Evolutionary conservation across 2,113 vertebrate genomes (phyloP), one percentile per base, ranked within the genome.

Genomic region (Salminus brasiliensis): DNA sequence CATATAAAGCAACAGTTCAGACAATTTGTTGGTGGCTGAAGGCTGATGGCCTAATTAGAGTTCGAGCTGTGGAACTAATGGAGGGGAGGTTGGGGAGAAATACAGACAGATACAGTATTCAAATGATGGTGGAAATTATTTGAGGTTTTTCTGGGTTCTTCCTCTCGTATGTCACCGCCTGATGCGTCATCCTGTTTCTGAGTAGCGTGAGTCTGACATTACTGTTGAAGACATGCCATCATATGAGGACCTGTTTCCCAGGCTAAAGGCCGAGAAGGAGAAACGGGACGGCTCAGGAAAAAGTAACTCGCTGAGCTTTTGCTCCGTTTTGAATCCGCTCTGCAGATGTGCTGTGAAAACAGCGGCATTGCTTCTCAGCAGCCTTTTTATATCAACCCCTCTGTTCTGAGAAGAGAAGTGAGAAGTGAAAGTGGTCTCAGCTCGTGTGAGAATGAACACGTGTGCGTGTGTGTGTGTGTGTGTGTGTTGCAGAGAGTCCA

Each of bases 401-500:
- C 25, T 59, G 10, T 29, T 39, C 23, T 1, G 30, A 49, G 41
- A 34, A 66, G 39, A 66, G 43, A 53, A 76, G 6, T 53, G 60
- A 76, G 77, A 63, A 72, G 77, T 36, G 68, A 79, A 53, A 79
- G 32, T n/a, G 23, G 45, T 16, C 27, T 25, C 34, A 70, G 49
- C 53, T 23, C 70, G 52, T 55, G 52, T 76, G 27, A 52, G 18
- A 10, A 21, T 43, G 66, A 41, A 34, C 41, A 30, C 39, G 21
- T 49, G 23, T 47, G 67, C 65, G 73, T 81, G 87, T 83, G 75
- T 47, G 67, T 75, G 73, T 81, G 87, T 83, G 75, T 86, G 32
- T 88, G 85, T 81, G 80, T 16, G 69, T 84, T 85, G 52, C 86
- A 94, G 93, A 85, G 62, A 84, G 85, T 70, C 82, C 88, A 1